phyloP scores from a whole-genome alignment of 2,888 invertebrate species.

The Portevinia maculata region DNA sequence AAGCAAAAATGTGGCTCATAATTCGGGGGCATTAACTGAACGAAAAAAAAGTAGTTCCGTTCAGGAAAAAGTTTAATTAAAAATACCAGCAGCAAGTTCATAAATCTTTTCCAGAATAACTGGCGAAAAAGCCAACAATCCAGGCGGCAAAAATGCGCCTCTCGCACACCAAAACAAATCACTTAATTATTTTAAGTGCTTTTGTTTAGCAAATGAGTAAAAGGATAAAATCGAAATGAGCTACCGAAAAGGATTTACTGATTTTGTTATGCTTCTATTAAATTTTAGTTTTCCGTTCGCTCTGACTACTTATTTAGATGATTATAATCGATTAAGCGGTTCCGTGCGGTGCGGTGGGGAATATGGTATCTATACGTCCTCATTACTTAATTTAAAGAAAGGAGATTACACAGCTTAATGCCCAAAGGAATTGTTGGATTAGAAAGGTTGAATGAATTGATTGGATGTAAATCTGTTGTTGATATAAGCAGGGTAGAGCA shows the following conservation, averaged over 20 bases:
- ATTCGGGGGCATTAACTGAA: constrained; percentile 62
- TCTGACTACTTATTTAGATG: background rate
- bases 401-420: constrained; percentile 4
- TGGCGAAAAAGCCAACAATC: constrained; percentile 51
- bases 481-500: background rate
- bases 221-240: constrained; percentile 39
- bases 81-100: constrained; percentile 62
- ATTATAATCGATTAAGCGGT: constrained; percentile 8
- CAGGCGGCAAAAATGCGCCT: constrained; percentile 50
- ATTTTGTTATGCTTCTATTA: constrained; percentile 57
- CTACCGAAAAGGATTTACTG: constrained; percentile 59
- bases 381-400: constrained; percentile 22
- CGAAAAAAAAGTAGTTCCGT: constrained; percentile 56
- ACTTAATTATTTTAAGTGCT: constrained; percentile 72
- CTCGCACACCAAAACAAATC: constrained; percentile 56
- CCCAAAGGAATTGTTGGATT: background rate
- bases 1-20: constrained; percentile 55
- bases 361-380: constrained; percentile 1
- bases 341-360: background rate
- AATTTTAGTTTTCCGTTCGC: constrained; percentile 1
- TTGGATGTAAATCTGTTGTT: constrained; percentile 1
- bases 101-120: constrained; percentile 62
- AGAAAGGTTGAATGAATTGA: constrained; percentile 15
- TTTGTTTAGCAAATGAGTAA: constrained; percentile 51
- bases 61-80: constrained; percentile 59